phyloP scores from a whole-genome alignment of 30 jellyfish, hydroid and myxozoan species.

The Cassiopea andromeda region DNA sequence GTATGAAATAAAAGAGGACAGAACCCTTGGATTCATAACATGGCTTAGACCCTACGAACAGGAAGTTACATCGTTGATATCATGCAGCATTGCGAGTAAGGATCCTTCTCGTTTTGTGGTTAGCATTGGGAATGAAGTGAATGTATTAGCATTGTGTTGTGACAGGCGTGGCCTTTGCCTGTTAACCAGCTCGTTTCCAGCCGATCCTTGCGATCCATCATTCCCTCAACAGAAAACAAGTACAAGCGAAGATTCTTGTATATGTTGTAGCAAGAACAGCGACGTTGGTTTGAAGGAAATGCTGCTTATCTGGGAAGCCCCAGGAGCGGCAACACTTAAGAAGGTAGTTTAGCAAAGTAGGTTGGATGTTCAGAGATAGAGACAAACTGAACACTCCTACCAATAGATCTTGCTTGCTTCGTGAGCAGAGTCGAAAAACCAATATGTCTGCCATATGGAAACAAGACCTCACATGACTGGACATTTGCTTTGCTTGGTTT shows the following conservation, averaged over 20 bases:
- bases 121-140: slow-evolving; percentile 81
- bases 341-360: not conserved
- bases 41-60: slow-evolving; percentile 80
- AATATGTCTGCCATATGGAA: no score
- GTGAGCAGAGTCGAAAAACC: no score
- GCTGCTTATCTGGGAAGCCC: slow-evolving; percentile 60
- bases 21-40: slow-evolving; percentile 27
- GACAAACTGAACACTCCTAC: no score
- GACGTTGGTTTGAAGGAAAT: slow-evolving; percentile 32
- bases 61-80: slow-evolving; percentile 64
- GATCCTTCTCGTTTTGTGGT: slow-evolving; percentile 61
- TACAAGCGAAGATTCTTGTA: not conserved
- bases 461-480: no score
- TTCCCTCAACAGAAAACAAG: not conserved
- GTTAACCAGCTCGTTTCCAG: slow-evolving; percentile 50
- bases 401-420: no score
- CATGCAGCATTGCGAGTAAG: slow-evolving; percentile 17
- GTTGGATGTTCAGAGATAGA: no score
- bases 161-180: slow-evolving; percentile 31
- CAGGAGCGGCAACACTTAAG: slow-evolving; percentile 39
- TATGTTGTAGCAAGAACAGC: not conserved
- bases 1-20: slow-evolving; percentile 30
- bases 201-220: slow-evolving; percentile 32
- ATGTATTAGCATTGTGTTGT: slow-evolving; percentile 37
- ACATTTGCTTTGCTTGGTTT: no score